Percentiles rank a stretch among this genome's conserved stretches.
These are phyloP conservation scores for Corapipo altera DNA, from an alignment of 2,113 vertebrate species.

Conservation along the genomic window DNA sequence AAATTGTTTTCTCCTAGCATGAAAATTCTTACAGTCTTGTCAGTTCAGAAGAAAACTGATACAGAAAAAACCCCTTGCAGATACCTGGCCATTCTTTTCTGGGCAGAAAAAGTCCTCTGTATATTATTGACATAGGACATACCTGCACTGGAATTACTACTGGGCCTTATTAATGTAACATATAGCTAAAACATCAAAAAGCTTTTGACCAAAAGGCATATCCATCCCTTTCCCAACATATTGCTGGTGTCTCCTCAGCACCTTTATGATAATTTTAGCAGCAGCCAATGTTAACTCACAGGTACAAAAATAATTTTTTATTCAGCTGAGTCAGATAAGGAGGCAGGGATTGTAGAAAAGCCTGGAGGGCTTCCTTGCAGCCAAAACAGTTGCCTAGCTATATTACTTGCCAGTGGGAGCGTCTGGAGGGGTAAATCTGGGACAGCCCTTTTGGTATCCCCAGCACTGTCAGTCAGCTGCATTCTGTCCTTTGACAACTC, in stretches of 20 bases:
- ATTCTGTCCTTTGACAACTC: not conserved
- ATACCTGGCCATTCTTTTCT: not conserved
- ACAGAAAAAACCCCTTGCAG: not conserved
- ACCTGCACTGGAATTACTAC: not conserved
- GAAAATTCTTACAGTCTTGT: not conserved
- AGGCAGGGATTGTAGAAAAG: not conserved
- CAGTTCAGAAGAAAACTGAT: not conserved
- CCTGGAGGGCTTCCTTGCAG: slow-evolving; percentile 10
- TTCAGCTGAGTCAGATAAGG: not conserved
- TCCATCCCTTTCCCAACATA: not conserved
- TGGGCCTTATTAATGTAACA: not conserved
- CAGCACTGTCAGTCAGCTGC: not conserved
- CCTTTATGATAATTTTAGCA: not conserved
- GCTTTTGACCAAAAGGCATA: not conserved
- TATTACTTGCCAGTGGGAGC: not conserved
- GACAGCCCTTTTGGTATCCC: not conserved
- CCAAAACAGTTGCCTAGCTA: not conserved
- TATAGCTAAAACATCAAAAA: not conserved
- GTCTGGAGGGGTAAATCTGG: not conserved
- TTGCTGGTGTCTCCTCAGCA: not conserved
- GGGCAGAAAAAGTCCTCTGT: not conserved
- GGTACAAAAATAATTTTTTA: not conserved
- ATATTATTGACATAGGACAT: not conserved
- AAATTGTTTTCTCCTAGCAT: not conserved
- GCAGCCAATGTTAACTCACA: not conserved